Conservation (phyloP, 2,888 invertebrate genomes). For the Tridacna crocea region DNA sequence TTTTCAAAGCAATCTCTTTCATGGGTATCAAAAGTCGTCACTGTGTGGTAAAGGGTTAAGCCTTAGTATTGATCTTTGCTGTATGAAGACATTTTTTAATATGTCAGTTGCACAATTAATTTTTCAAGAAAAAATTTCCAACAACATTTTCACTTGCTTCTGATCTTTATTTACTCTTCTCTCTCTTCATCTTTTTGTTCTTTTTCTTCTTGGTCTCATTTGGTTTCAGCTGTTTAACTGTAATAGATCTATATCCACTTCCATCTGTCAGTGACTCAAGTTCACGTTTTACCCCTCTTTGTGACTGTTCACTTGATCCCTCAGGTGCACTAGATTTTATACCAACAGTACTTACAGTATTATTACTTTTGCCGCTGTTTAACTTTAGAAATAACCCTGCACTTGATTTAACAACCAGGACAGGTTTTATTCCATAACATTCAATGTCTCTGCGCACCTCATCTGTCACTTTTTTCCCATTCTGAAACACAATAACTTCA, state of each 20-base stretch:
- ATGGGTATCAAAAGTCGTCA: too few species aligned
- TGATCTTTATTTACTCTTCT: background rate
- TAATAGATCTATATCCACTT: slow-evolving; percentile 12
- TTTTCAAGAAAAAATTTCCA: background rate
- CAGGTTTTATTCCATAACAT: slow-evolving; percentile 13
- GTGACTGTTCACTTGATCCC: background rate
- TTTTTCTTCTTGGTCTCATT: slow-evolving; percentile 2
- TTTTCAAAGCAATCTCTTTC: background rate
- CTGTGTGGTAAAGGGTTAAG: too few species aligned
- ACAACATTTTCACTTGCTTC: background rate
- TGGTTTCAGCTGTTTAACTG: background rate
- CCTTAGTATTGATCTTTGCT: too few species aligned
- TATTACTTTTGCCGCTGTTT: slow-evolving; percentile 1
- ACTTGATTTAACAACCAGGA: background rate
- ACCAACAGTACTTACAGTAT: background rate
- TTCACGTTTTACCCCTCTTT: slow-evolving; percentile 9
- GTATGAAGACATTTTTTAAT: too few species aligned
- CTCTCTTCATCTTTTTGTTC: slow-evolving; percentile 4
- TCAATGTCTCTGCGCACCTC: background rate
- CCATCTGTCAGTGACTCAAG: background rate
- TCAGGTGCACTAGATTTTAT: background rate
- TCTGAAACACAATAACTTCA: slow-evolving; percentile 12
- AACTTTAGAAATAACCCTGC: background rate
- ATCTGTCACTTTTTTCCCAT: slow-evolving; percentile 8
- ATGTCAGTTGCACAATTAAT: too few species aligned